These are phyloP conservation scores for Cephonodes hylas DNA, from an alignment of 2,888 invertebrate species.

Conservation along the genomic window DNA sequence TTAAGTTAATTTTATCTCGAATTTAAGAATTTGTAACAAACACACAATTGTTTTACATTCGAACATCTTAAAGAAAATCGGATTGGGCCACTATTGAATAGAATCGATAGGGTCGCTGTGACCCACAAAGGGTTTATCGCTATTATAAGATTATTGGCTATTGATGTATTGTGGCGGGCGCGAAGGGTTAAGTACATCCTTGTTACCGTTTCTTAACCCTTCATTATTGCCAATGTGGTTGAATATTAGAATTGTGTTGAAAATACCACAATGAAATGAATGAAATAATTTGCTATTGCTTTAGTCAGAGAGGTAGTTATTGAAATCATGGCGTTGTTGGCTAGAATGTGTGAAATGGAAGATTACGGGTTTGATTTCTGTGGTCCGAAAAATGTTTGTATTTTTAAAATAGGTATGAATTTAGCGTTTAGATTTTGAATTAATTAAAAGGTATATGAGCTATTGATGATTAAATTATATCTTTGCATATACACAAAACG, in stretches of 20 bases:
- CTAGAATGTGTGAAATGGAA: too few species aligned
- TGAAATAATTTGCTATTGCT: not conserved
- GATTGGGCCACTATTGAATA: conserved; percentile 46
- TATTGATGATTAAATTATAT: too few species aligned
- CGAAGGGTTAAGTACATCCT: conserved; percentile 67
- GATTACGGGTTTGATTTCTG: too few species aligned
- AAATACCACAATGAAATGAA: not conserved
- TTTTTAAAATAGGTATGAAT: too few species aligned
- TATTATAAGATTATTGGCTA: conserved; percentile 79
- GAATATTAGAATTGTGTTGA: not conserved
- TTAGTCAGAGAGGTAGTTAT: not conserved
- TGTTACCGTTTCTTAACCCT: conserved; percentile 43
- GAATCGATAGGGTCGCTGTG: conserved; percentile 23
- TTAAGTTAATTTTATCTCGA: too few species aligned
- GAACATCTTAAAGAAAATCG: conserved; percentile 41
- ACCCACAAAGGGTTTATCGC: conserved; percentile 39
- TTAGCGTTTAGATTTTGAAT: too few species aligned
- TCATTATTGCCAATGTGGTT: not conserved
- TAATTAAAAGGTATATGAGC: too few species aligned
- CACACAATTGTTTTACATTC: not conserved
- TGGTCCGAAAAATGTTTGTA: too few species aligned
- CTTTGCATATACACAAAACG: too few species aligned
- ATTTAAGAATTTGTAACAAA: too few species aligned
- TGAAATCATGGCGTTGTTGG: not conserved
- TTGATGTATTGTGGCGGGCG: conserved; percentile 74